phyloP scores from a whole-genome alignment of 2,888 invertebrate species.

The Habroteleia sp. region DNA sequence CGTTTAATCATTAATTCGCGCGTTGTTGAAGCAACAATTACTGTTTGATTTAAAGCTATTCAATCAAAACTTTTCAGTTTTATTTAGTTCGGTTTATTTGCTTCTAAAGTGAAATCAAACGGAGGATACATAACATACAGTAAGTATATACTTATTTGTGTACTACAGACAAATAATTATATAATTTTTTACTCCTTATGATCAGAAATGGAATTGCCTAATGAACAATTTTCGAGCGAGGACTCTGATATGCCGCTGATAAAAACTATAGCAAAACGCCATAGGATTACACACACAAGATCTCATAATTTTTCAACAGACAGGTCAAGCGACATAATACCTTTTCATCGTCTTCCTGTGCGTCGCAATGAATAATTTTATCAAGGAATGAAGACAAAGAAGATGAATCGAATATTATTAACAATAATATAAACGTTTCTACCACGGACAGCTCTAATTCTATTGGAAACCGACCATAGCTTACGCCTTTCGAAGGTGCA shows the following conservation, averaged over 20 bases:
- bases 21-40: constrained; percentile 23
- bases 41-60: constrained; percentile 12
- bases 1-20: constrained; percentile 26
- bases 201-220: constrained; percentile 30
- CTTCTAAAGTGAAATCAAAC: constrained; percentile 4
- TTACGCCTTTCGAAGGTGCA: constrained; percentile 58
- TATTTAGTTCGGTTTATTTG: constrained; percentile 5
- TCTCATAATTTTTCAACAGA: constrained; percentile 25
- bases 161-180: constrained; percentile 29
- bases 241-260: constrained; percentile 22
- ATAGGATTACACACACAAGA: constrained; percentile 20
- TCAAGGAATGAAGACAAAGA: constrained; percentile 41
- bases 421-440: constrained; percentile 45
- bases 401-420: constrained; percentile 26
- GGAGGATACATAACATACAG: constrained; percentile 6
- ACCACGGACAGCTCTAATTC: constrained; percentile 41
- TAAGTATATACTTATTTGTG: constrained; percentile 23
- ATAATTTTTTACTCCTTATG: constrained; percentile 43
- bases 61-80: constrained; percentile 2
- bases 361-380: constrained; percentile 22
- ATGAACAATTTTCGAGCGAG: constrained; percentile 28
- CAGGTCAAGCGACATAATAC: constrained; percentile 38
- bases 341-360: constrained; percentile 28
- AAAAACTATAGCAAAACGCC: constrained; percentile 20
- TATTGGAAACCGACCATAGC: constrained; percentile 46